These are phyloP conservation scores for Wiebesia pumilae DNA, from an alignment of 1,140 invertebrate genomes.

Conservation along the genomic window DNA sequence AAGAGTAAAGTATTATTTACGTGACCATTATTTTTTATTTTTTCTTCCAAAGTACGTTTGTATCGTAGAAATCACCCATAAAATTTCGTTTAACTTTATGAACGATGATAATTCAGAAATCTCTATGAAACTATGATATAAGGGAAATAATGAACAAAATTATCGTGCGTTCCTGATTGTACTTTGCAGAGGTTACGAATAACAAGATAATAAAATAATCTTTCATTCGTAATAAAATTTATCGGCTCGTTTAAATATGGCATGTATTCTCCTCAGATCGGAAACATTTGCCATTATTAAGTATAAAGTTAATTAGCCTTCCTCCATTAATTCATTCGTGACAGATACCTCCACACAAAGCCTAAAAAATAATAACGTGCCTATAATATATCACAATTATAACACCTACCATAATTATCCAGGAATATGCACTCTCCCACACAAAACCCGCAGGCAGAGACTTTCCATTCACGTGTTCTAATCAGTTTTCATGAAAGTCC, in stretches of 20 bases:
- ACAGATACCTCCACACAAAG: background rate
- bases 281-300: constrained; percentile 10
- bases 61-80: background rate
- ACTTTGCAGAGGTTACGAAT: background rate
- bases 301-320: constrained; percentile 19
- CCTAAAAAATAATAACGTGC: constrained; percentile 33
- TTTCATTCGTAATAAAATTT: background rate
- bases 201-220: background rate
- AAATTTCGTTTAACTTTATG: background rate
- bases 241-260: background rate
- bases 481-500: constrained; percentile 39
- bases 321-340: constrained; percentile 18
- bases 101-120: background rate
- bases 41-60: background rate
- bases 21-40: background rate
- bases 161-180: background rate
- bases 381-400: constrained; percentile 47
- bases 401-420: constrained; percentile 29
- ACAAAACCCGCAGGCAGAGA: background rate
- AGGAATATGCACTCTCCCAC: background rate
- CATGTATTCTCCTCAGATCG: background rate
- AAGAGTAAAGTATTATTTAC: background rate
- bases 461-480: constrained; percentile 23
- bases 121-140: background rate
- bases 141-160: background rate